Evolutionary conservation across 2,113 vertebrate species (phyloP), one percentile per base, ranked within the genome.

Genomic region (Marmota monax): DNA sequence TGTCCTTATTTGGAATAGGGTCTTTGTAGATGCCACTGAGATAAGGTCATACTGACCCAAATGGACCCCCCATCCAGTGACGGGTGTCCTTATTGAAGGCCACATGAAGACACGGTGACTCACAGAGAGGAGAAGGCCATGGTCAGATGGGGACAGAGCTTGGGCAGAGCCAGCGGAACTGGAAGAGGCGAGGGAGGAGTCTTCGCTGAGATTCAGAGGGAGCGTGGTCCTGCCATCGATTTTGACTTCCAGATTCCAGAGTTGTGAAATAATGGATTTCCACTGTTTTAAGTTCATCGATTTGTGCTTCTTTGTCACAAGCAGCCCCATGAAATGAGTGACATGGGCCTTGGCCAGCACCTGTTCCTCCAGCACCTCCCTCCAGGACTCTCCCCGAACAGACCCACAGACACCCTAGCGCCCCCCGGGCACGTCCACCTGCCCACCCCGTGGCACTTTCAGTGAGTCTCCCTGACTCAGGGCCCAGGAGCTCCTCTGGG

Each of bases 251-350:
- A 0, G 61, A 27, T 23, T n/a, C 18, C 45, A 17, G 20, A 4
- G 9, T 18, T 1, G 22, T 3, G 73, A 34, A 12, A 29, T 17
- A 2, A 4, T 3, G 0, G 0, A 2, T 23, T 29, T 32, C 10
- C 13, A 7, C 10, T 0, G 18, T 1, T 34, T n/a, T 5, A 16
- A 32, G 78, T 6, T 0, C 0, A 51, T 63, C 0, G 1, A 2
- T 0, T 0, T 22, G 70, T 12, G 69, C 39, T 32, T 0, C 53
- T 23, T 7, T 1, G 1, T 8, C 0, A 13, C 61, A 0, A 12
- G 29, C 18, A 0, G 0, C 23, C 58, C 67, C 6, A 0, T 34
- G 20, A 37, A 0, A 17, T 0, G 0, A 13, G 6, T 0, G 5
- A 7, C 22, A 27, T 14, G 27, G 83, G 42, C 34, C 53, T 79